Conservation (phyloP, 2,113 vertebrate genomes). For the Trachemys scripta region DNA sequence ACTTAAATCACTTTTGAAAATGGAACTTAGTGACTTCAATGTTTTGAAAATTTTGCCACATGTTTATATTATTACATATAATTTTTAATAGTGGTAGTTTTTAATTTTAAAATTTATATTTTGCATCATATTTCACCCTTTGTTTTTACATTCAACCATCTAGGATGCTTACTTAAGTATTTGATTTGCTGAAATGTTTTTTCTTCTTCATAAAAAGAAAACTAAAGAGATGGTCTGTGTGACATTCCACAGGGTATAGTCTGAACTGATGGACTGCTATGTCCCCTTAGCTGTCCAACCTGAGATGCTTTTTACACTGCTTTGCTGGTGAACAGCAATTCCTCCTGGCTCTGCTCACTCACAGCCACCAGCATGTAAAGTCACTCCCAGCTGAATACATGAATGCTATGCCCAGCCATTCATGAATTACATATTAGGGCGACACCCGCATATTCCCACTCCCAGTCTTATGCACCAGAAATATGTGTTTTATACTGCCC, state of each 20-base stretch:
- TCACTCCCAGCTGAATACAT: neutral
- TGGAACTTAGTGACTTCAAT: neutral
- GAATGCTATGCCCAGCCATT: neutral
- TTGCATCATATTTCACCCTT: neutral
- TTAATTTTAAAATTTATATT: neutral
- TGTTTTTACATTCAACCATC: neutral
- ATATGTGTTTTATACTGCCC: neutral
- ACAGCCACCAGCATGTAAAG: neutral
- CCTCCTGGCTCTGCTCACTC: neutral
- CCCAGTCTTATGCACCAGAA: neutral
- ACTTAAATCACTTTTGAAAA: neutral
- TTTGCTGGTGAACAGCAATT: neutral
- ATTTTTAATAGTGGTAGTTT: neutral
- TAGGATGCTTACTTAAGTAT: neutral
- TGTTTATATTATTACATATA: neutral
- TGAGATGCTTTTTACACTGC: neutral
- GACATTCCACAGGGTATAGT: neutral
- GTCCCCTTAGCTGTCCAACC: neutral
- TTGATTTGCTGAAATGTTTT: neutral
- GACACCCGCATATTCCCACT: neutral
- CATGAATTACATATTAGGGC: neutral
- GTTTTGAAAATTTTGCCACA: neutral
- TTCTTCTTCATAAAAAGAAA: neutral
- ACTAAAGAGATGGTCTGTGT: neutral
- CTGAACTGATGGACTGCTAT: neutral